Evolutionary conservation across 2,113 vertebrate genomes (phyloP).

Genomic region (Ardeotis arabs): DNA sequence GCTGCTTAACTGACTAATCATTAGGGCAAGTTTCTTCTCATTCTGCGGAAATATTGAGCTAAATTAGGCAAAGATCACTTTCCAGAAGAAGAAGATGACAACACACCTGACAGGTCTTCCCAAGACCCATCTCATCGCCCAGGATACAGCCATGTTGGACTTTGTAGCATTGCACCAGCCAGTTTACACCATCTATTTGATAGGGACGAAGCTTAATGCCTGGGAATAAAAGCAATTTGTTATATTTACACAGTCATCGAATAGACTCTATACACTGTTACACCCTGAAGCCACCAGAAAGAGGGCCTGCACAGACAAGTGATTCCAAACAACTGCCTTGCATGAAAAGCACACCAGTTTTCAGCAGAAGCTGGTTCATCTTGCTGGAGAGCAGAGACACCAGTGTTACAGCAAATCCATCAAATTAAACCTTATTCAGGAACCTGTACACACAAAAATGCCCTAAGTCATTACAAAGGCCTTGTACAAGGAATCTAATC

Average conservation of each 20-base stretch:
- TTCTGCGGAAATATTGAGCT: not conserved
- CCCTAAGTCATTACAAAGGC: not conserved
- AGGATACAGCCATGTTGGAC: constrained; percentile 88
- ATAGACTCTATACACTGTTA: not conserved
- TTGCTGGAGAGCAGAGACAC: not conserved
- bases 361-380: not conserved
- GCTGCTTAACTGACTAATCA: not conserved
- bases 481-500: not conserved
- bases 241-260: not conserved
- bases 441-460: not conserved
- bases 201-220: constrained; percentile 84
- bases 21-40: not conserved
- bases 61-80: not conserved
- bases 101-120: constrained; percentile 93
- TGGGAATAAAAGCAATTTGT: constrained; percentile 48
- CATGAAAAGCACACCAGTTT: not conserved
- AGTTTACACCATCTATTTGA: constrained; percentile 88
- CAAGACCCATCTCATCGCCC: constrained; percentile 95
- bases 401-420: not conserved
- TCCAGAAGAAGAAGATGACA: not conserved
- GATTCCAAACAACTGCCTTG: not conserved
- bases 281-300: not conserved
- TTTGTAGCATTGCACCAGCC: constrained; percentile 80
- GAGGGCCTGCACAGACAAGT: not conserved
- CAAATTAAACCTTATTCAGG: not conserved